Conservation (phyloP, 2,113 vertebrate genomes). For the Mustela nigripes region DNA sequence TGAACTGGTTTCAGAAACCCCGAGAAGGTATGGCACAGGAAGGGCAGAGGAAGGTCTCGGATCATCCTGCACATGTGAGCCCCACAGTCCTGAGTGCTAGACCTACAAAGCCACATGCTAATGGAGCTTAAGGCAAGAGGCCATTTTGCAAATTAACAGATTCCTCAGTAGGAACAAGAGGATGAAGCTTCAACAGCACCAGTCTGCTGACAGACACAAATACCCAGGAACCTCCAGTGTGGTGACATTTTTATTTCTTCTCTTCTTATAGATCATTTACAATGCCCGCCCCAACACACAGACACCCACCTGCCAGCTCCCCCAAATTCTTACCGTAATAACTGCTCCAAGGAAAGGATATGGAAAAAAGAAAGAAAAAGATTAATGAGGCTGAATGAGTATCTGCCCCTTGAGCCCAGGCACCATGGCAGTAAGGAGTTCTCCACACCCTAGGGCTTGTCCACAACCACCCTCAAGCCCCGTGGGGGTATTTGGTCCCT, state of each 20-base stretch:
- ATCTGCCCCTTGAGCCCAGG: slow-evolving; percentile 46
- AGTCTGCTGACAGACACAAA: slow-evolving; percentile 18
- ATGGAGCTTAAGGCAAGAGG: slow-evolving; percentile 2
- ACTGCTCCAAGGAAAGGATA: slow-evolving; percentile 88
- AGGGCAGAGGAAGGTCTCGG: background rate
- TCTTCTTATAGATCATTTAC: slow-evolving; percentile 33
- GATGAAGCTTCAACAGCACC: background rate
- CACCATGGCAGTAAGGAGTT: background rate
- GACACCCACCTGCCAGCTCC: background rate
- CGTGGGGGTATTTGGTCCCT: background rate
- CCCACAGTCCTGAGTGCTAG: background rate
- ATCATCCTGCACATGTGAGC: background rate
- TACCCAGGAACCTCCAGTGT: background rate
- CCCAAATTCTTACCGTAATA: slow-evolving; percentile 91
- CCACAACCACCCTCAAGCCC: background rate
- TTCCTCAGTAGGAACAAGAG: background rate
- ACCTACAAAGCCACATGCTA: slow-evolving; percentile 19
- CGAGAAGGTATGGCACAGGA: background rate
- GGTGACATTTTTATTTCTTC: slow-evolving; percentile 24
- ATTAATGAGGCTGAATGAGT: slow-evolving; percentile 80
- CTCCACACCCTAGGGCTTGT: background rate
- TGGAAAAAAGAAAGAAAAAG: slow-evolving; percentile 87
- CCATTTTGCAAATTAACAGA: background rate
- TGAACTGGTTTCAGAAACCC: background rate
- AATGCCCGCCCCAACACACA: background rate